Percentiles rank a stretch among this genome's conserved stretches.
These are phyloP conservation scores for Silvanus unidentatus DNA, from an alignment of 2,888 invertebrate species.

Conservation along the genomic window DNA sequence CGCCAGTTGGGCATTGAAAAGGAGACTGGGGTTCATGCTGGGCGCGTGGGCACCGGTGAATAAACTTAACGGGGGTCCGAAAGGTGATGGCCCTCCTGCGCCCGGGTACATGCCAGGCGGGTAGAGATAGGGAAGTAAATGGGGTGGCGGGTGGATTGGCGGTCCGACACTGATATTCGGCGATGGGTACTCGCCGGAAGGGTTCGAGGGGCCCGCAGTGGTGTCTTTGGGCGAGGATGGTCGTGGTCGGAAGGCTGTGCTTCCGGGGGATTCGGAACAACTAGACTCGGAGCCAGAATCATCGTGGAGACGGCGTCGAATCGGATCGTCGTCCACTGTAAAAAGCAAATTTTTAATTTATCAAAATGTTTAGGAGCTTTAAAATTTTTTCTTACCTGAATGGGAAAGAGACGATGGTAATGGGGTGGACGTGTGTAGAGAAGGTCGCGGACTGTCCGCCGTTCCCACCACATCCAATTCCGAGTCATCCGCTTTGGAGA, in stretches of 20 bases:
- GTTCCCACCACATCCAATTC: conserved; percentile 87
- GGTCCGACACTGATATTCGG: conserved; percentile 93
- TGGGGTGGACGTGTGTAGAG: conserved; percentile 46
- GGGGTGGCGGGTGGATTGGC: conserved; percentile 85
- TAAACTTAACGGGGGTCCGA: conserved; percentile 65
- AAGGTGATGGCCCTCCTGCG: conserved; percentile 52
- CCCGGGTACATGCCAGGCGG: conserved; percentile 82
- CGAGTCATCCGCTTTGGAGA: conserved; percentile 72
- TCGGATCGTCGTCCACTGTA: conserved; percentile 44
- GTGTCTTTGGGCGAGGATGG: conserved; percentile 47
- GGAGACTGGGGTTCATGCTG: conserved; percentile 72
- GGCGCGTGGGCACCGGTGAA: conserved; percentile 58
- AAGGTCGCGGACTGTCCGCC: conserved; percentile 72
- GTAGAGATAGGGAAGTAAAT: conserved; percentile 86
- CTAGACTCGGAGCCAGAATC: conserved; percentile 69
- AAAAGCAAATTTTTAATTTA: too few relatives aligned
- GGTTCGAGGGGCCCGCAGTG: conserved; percentile 51
- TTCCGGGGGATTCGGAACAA: conserved; percentile 58
- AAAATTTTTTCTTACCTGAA: conserved; percentile 34
- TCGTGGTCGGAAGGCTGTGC: conserved; percentile 43
- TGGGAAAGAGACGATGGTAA: conserved; percentile 35
- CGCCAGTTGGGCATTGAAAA: conserved; percentile 85
- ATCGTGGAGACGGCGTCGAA: conserved; percentile 54
- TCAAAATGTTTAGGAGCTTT: too few relatives aligned
- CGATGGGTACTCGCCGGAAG: conserved; percentile 64